phyloP scores from a whole-genome alignment of 2,797 vertebrate species.

The Adrianichthys oophorus region DNA sequence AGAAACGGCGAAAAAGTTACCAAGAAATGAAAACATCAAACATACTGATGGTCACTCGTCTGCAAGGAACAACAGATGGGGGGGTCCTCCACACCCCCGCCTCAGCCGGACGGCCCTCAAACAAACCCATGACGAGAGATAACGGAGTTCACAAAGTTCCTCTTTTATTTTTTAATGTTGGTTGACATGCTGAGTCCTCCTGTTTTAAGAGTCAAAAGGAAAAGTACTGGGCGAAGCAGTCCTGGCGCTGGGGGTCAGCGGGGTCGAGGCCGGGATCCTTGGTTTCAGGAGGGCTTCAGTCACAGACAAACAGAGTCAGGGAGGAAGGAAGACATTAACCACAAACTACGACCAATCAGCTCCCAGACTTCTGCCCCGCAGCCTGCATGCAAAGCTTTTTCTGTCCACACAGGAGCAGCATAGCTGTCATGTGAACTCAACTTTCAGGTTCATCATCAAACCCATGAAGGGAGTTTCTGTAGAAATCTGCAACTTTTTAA shows the following conservation, averaged over 20 bases:
- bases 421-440: not conserved
- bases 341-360: not conserved
- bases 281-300: slow-evolving; percentile 91
- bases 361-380: too few species aligned
- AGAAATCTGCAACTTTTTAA: too few species aligned
- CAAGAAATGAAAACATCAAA: slow-evolving; percentile 75
- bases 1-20: slow-evolving; percentile 71
- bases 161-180: slow-evolving; percentile 51
- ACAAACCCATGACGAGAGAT: slow-evolving; percentile 65
- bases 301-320: not conserved
- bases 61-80: slow-evolving; percentile 73
- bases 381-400: not conserved
- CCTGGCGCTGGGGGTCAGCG: slow-evolving; percentile 93
- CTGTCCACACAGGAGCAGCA: slow-evolving; percentile 41
- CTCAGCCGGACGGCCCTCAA: slow-evolving; percentile 29
- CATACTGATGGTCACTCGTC: slow-evolving; percentile 71
- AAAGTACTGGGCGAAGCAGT: slow-evolving; percentile 99
- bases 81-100: too few species aligned
- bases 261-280: slow-evolving; percentile 88
- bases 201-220: slow-evolving; percentile 89
- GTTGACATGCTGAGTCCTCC: slow-evolving; percentile 85
- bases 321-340: not conserved
- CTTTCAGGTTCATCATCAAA: too few species aligned
- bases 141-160: slow-evolving; percentile 53
- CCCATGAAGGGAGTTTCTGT: too few species aligned